phyloP scores from a whole-genome alignment of 2,113 vertebrate species.

The Ctenomys sociabilis region DNA sequence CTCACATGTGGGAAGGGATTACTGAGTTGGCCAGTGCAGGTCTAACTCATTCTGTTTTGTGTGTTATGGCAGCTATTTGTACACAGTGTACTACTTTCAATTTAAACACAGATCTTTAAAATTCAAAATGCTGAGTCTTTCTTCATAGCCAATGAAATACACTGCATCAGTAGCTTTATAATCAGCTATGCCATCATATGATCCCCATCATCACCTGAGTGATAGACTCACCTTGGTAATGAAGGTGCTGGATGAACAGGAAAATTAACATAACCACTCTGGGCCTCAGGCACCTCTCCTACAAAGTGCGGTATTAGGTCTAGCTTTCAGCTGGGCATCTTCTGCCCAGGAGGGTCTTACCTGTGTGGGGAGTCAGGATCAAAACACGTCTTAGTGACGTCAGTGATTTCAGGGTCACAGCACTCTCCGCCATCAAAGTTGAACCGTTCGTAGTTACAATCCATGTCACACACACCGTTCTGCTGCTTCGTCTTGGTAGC shows the following conservation, averaged over 20 bases:
- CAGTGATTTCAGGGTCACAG: constrained; percentile 96
- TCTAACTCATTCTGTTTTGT: no score
- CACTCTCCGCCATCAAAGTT: constrained; percentile 96
- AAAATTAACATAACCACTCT: not conserved
- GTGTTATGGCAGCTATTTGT: rapidly evolving
- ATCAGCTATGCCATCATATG: rapidly evolving
- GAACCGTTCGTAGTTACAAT: constrained; percentile 95
- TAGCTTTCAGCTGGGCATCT: not conserved
- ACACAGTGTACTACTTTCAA: not conserved
- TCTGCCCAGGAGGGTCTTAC: constrained; percentile 84
- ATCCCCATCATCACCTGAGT: not conserved
- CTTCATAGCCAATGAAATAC: not conserved
- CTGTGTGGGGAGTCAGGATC: constrained; percentile 96
- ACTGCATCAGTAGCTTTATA: not conserved
- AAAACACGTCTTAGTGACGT: constrained; percentile 99
- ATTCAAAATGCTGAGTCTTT: not conserved
- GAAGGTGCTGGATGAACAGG: not conserved
- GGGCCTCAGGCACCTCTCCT: not conserved
- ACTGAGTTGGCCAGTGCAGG: rapidly evolving
- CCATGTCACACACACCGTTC: constrained; percentile 95
- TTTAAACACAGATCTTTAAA: not conserved
- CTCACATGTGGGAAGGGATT: no score
- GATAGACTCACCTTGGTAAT: not conserved
- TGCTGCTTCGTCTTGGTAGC: constrained; percentile 91
- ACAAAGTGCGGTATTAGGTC: not conserved